These are phyloP conservation scores for Oreocharis arfaki DNA, from an alignment of 2,113 vertebrate genomes.

Conservation along the genomic window DNA sequence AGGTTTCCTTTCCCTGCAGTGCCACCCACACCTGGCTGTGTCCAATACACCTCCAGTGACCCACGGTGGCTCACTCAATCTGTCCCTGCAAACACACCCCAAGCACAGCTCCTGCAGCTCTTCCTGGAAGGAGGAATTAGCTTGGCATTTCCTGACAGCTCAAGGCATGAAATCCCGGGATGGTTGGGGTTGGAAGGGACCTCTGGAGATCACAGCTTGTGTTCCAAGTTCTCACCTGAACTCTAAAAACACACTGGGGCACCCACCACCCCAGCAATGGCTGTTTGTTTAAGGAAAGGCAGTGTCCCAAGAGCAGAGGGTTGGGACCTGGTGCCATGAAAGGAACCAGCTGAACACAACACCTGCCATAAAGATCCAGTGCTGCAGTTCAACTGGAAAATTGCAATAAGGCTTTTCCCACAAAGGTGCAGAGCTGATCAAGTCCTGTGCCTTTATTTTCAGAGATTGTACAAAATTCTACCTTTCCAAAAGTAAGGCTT, in stretches of 20 bases:
- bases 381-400: not conserved
- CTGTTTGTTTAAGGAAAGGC: not conserved
- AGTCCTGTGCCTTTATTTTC: not conserved
- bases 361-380: not conserved
- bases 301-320: not conserved
- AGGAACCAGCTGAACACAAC: not conserved
- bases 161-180: too few relatives aligned
- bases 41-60: not conserved
- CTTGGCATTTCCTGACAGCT: too few relatives aligned
- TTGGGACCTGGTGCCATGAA: not conserved
- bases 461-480: not conserved
- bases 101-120: not conserved
- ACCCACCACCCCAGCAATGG: not conserved
- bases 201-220: too few relatives aligned
- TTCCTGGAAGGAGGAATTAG: rapidly evolving
- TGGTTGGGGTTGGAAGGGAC: too few relatives aligned
- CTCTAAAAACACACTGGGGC: not conserved
- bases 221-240: not conserved
- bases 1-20: not conserved
- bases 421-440: not conserved
- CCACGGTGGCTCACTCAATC: not conserved
- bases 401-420: not conserved
- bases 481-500: not conserved
- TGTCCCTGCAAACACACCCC: not conserved
- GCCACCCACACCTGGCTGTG: not conserved